Conservation (phyloP, 2,888 invertebrate species). For the Andrena bucephala region DNA sequence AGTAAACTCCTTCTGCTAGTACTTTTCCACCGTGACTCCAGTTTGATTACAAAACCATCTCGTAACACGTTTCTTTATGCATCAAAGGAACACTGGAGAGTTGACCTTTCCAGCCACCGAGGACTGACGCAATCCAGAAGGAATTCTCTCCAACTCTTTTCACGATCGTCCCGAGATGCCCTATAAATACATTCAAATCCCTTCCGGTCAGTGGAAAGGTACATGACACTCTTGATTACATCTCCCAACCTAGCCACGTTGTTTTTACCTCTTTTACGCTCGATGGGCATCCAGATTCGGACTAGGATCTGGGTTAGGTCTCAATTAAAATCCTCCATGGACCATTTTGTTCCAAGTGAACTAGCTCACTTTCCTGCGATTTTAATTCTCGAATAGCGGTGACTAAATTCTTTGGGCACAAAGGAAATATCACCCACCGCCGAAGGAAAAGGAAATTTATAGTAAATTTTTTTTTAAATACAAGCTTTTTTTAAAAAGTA, state of each 20-base stretch:
- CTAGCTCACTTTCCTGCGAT: not conserved
- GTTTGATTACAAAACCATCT: slow-evolving; percentile 38
- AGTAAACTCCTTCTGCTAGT: not conserved
- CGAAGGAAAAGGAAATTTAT: not conserved
- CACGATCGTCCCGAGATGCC: not conserved
- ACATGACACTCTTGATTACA: slow-evolving; percentile 14
- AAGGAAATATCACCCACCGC: not conserved
- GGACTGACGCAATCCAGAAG: slow-evolving; percentile 30
- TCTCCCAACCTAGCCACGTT: not conserved
- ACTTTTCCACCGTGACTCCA: not conserved
- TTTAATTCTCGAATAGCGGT: not conserved
- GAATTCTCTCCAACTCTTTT: slow-evolving; percentile 26
- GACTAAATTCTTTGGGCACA: not conserved
- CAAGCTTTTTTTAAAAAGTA: no score
- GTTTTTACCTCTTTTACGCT: not conserved
- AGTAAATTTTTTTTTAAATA: not conserved
- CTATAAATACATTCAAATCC: slow-evolving; percentile 24
- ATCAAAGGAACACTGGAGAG: slow-evolving; percentile 19
- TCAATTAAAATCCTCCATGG: not conserved
- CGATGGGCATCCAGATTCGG: not conserved
- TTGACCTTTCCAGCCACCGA: slow-evolving; percentile 37
- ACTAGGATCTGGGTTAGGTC: not conserved
- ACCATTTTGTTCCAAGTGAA: no score
- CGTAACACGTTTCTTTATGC: slow-evolving; percentile 39
- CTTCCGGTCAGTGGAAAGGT: slow-evolving; percentile 25